A percentile compares a stretch with the other conserved stretches of the same genome.
These are phyloP conservation scores for Drosophila demipolita DNA, from an alignment of 2,888 invertebrate genomes.

Conservation along the genomic window DNA sequence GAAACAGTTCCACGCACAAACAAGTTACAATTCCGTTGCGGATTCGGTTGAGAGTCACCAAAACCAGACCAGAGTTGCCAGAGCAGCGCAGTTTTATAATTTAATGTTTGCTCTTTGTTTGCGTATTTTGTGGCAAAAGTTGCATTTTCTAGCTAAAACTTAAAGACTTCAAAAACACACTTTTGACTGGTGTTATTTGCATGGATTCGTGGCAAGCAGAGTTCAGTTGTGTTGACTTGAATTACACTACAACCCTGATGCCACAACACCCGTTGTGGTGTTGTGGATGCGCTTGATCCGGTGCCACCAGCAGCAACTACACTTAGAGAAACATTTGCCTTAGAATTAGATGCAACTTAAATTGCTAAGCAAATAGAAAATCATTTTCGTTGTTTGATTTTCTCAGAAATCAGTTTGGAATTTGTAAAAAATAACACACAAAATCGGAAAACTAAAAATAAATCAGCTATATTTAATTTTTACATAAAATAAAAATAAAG, in stretches of 20 bases:
- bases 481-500: not conserved
- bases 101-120: not conserved
- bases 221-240: not conserved
- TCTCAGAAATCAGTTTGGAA: not conserved
- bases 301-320: not conserved
- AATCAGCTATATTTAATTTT: not conserved
- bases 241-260: conserved; percentile 33
- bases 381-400: not conserved
- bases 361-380: not conserved
- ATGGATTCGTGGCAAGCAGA: not conserved
- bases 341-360: too few relatives aligned
- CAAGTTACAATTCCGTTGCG: not conserved
- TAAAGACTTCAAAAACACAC: not conserved
- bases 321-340: not conserved
- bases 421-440: not conserved
- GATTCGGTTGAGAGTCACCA: not conserved
- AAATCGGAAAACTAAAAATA: not conserved
- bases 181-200: not conserved
- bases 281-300: not conserved
- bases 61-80: conserved; percentile 2
- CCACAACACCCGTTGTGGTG: conserved; percentile 4
- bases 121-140: not conserved
- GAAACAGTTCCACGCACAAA: conserved; percentile 10
- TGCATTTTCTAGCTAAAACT: not conserved
- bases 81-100: not conserved